phyloP scores from a whole-genome alignment of 1,140 invertebrate species.

The Heliconius melpomene region DNA sequence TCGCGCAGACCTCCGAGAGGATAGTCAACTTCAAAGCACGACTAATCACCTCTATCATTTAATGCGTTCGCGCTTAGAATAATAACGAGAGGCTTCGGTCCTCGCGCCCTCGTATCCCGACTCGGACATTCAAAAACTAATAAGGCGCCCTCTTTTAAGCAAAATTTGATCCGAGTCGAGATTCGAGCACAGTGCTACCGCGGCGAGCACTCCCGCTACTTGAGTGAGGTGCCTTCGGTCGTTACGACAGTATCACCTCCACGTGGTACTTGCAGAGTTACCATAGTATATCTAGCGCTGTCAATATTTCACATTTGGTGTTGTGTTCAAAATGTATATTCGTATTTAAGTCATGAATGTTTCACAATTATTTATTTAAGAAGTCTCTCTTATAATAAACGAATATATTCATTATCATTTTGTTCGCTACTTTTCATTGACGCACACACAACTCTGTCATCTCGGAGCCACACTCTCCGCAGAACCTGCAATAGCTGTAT shows the following conservation, averaged over 20 bases:
- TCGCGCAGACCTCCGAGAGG: conserved; percentile 92
- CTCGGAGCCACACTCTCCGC: not conserved
- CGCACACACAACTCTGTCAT: not conserved
- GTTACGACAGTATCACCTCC: conserved; percentile 17
- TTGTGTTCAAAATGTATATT: conserved; percentile 1
- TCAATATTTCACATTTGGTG: conserved; percentile 11
- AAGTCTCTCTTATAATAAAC: conserved; percentile 22
- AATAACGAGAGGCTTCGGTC: conserved; percentile 48
- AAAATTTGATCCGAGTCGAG: conserved; percentile 14
- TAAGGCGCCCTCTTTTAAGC: not conserved
- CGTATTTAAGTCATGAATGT: conserved; percentile 24
- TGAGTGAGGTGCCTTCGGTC: conserved; percentile 35
- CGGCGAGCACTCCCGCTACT: conserved; percentile 49
- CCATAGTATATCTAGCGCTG: not conserved
- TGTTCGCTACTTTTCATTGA: not conserved
- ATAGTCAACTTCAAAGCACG: conserved; percentile 95
- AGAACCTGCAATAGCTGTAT: conserved; percentile 17
- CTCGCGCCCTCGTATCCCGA: conserved; percentile 32
- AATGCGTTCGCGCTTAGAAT: conserved; percentile 72
- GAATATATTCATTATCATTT: conserved; percentile 18
- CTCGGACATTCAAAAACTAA: conserved; percentile 23
- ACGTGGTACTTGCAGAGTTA: not conserved
- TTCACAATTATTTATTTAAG: conserved; percentile 24
- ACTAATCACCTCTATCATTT: conserved; percentile 92
- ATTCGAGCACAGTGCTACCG: conserved; percentile 31